Conservation (phyloP, 2,113 vertebrate species). For the Catharus minimus region DNA sequence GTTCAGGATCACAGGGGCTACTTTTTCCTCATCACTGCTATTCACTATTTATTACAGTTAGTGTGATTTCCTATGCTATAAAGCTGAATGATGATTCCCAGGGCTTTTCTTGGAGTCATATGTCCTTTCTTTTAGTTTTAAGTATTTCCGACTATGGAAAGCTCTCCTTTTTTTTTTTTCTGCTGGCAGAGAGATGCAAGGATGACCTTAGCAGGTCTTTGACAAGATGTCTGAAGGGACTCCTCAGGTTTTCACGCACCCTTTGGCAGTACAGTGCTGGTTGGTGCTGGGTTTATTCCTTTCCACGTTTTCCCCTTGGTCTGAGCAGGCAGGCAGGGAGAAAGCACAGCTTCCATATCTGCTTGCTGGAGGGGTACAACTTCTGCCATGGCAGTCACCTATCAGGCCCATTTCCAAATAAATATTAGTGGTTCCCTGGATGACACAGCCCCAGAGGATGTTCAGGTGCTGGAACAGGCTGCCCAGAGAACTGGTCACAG, state of each 20-base stretch:
- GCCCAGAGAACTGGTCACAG: too few species aligned
- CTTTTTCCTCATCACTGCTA: background rate
- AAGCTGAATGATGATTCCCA: background rate
- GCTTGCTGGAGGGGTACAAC: background rate
- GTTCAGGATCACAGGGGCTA: background rate
- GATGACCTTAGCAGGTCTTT: background rate
- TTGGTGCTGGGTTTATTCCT: background rate
- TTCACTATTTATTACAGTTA: constrained; percentile 13
- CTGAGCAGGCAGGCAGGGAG: background rate
- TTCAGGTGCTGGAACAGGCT: background rate
- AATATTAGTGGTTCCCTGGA: background rate
- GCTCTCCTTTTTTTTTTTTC: background rate
- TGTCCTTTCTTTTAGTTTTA: background rate
- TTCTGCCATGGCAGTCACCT: background rate
- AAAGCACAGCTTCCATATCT: background rate
- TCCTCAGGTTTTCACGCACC: background rate
- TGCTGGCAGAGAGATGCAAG: background rate
- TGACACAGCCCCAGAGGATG: background rate
- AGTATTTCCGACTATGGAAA: background rate
- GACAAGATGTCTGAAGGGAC: background rate
- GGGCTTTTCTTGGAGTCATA: background rate
- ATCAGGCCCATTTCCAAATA: background rate
- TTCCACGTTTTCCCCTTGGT: background rate
- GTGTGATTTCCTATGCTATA: background rate
- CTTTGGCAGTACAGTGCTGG: background rate